A percentile compares a stretch with the other conserved stretches of the same genome.
Conservation (phyloP, 2,888 invertebrate genomes). For the Calliphora vomitoria region DNA sequence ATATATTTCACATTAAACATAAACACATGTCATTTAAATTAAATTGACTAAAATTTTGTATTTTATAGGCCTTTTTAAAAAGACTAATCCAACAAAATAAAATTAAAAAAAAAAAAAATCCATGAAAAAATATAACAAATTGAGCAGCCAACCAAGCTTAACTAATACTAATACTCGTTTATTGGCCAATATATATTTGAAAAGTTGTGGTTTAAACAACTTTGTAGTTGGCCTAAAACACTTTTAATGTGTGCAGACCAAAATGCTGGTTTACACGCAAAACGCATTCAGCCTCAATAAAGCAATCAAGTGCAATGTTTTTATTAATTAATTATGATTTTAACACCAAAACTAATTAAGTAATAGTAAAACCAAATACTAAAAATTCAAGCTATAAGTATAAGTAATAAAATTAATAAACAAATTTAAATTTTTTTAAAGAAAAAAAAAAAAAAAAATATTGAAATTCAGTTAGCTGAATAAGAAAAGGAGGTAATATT, state of each 20-base stretch:
- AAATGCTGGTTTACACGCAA: too few relatives aligned
- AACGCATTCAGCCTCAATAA: too few relatives aligned
- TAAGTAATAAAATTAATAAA: not conserved
- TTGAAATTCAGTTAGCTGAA: constrained; percentile 12
- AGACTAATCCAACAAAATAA: not conserved
- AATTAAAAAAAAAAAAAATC: not conserved
- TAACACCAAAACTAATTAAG: not conserved
- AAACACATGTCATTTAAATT: constrained; percentile 69
- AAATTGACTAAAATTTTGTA: constrained; percentile 35
- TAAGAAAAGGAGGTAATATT: not conserved
- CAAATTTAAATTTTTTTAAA: not conserved
- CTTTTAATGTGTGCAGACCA: not conserved
- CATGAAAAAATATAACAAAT: constrained; percentile 20
- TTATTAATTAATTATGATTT: constrained; percentile 65
- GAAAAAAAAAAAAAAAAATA: too few relatives aligned
- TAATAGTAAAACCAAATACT: too few relatives aligned
- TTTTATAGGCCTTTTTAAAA: not conserved
- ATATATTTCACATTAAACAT: constrained; percentile 52
- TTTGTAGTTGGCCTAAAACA: constrained; percentile 18
- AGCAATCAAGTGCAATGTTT: constrained; percentile 18
- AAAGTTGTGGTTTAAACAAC: constrained; percentile 29
- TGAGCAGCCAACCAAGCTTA: constrained; percentile 11
- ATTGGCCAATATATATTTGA: constrained; percentile 45
- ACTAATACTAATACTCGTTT: not conserved
- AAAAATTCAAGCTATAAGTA: not conserved